Evolutionary conservation across 2,797 vertebrate genomes (phyloP), one percentile per base, ranked within the genome.

Genomic region (Pelobates cultripes): DNA sequence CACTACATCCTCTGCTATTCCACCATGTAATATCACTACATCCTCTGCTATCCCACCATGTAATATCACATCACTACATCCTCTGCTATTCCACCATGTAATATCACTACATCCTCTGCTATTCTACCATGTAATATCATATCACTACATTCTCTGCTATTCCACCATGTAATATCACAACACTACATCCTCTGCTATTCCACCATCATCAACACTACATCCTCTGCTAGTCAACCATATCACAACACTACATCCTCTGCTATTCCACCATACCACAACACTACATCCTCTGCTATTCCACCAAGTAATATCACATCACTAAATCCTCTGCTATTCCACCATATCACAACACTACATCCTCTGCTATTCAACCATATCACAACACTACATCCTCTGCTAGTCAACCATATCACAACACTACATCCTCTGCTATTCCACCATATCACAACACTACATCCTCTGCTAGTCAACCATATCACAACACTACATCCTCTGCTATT

Each of bases 351-450:
- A 2, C 28, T 28, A 28, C 28, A 28, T 28, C 28, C 61, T 40
- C 17, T 28, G 17, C 17, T 64, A 64, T 64, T 4, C 17, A 1
- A 40, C 17, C 1, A n/a, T 64, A 28, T 40, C 0, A 64, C 61
- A 17, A 64, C 17, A 64, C 61, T n/a, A 1, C 13, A 15, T 15
- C 55, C 55, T 15, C 55, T 60, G 13, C 55, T 60, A 60, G 9
- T 9, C n/a, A n/a, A n/a, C n/a, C n/a, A 4, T 40, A 3, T n/a
- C 44, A 60, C 70, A 81, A 60, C 79, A 51, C 72, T 12, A 15
- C 53, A 9, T 8, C 4, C 57, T 15, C 57, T 60, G 2, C 57
- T 60, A 60, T 60, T 12, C 3, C 10, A 15, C 8, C 3, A 13
- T 60, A 3, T 15, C 1, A 51, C 47, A 55, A 1, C 1, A 60